Conservation (phyloP, 2,113 vertebrate genomes). For the Anhinga rufa region DNA sequence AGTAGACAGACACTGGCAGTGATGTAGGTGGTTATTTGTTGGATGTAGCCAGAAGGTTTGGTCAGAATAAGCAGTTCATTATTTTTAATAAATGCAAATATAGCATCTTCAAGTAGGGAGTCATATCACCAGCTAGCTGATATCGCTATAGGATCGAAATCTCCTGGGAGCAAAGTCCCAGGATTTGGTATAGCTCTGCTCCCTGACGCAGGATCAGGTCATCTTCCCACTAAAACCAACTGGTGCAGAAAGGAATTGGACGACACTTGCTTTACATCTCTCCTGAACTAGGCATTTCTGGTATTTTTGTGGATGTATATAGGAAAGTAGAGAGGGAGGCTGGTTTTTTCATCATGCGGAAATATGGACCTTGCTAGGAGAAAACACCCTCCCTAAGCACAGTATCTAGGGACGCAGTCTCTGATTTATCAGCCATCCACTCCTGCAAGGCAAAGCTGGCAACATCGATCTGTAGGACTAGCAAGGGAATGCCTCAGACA, state of each 20-base stretch:
- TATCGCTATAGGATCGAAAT: not conserved
- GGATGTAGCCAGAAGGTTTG: not conserved
- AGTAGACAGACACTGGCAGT: not conserved
- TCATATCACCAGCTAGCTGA: not conserved
- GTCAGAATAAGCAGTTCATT: not conserved
- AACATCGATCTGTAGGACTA: accelerated
- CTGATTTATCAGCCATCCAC: not conserved
- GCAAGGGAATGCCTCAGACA: not conserved
- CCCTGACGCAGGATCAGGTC: not conserved
- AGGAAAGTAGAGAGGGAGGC: not conserved
- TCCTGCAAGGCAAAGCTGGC: not conserved
- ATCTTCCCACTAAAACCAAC: not conserved
- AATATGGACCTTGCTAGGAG: not conserved
- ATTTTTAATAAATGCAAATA: not conserved
- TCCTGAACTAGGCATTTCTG: not conserved
- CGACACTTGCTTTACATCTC: not conserved
- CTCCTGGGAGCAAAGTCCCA: not conserved
- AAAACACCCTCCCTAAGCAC: not conserved
- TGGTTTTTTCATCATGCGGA: not conserved
- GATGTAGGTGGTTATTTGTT: not conserved
- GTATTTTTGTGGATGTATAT: not conserved
- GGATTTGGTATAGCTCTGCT: not conserved
- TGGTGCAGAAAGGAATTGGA: not conserved
- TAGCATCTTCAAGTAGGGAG: not conserved
- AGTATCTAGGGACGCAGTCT: not conserved